A percentile compares a stretch with the other conserved stretches of the same genome.
phyloP scores from a whole-genome alignment of 2,113 vertebrate genomes.

The Sakesphorus luctuosus region DNA sequence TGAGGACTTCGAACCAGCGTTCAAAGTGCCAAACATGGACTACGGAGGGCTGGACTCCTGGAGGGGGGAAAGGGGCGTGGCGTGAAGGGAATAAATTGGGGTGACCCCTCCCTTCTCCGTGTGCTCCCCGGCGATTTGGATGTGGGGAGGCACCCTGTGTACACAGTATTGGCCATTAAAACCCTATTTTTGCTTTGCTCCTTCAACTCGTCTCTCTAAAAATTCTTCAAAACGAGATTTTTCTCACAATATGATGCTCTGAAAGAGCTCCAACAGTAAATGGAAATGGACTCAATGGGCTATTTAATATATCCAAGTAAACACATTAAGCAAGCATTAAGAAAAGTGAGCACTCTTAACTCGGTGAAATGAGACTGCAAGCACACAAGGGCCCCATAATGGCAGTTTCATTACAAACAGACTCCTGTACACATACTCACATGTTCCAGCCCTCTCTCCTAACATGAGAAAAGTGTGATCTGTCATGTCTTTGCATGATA shows the following conservation, averaged over 20 bases:
- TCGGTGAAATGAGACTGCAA: neutral
- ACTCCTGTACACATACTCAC: constrained; percentile 17
- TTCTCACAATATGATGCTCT: neutral
- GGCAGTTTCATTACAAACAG: constrained; percentile 42
- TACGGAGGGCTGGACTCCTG: too few relatives aligned
- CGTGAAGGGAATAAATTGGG: too few relatives aligned
- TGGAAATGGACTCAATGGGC: neutral
- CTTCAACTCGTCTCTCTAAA: too few relatives aligned
- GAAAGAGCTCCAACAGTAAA: neutral
- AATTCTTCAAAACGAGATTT: too few relatives aligned
- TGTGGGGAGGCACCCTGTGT: too few relatives aligned
- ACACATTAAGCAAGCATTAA: constrained; percentile 49
- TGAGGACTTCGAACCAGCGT: too few relatives aligned
- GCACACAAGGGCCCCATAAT: constrained; percentile 18
- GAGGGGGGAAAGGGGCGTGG: too few relatives aligned
- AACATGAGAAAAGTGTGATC: constrained; percentile 58
- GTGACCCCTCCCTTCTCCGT: too few relatives aligned
- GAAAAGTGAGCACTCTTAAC: constrained; percentile 36
- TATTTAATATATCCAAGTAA: constrained; percentile 51
- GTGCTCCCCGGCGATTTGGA: too few relatives aligned
- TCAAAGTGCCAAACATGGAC: too few relatives aligned
- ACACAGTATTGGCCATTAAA: too few relatives aligned
- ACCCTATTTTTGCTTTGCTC: too few relatives aligned
- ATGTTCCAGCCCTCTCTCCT: constrained; percentile 12
- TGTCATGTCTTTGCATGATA: constrained; percentile 44